These are phyloP conservation scores for Cottus gobio DNA, from an alignment of 2,113 vertebrate species.

Conservation along the genomic window DNA sequence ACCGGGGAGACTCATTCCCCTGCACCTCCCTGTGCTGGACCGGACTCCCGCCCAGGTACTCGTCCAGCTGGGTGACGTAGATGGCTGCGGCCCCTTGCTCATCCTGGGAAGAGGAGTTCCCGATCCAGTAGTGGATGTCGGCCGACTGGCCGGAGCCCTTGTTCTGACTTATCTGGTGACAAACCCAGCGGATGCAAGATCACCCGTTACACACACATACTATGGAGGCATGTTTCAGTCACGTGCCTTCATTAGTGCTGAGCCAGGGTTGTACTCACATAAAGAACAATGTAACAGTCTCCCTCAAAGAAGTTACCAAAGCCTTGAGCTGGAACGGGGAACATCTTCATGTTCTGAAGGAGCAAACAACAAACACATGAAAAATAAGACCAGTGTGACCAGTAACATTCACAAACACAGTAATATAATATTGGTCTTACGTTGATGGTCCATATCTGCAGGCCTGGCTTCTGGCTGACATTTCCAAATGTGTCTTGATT, in stretches of 20 bases:
- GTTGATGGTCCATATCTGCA: constrained; percentile 94
- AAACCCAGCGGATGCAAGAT: background rate
- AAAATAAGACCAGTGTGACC: background rate
- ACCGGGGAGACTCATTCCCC: constrained; percentile 85
- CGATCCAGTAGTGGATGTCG: constrained; percentile 92
- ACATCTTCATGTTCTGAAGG: constrained; percentile 90
- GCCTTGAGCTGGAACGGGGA: constrained; percentile 83
- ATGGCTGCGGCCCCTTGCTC: constrained; percentile 89
- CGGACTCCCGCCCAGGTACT: constrained; percentile 80
- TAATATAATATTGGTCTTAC: constrained; percentile 76
- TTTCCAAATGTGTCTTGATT: constrained; percentile 66
- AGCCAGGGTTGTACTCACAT: constrained; percentile 80
- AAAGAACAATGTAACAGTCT: constrained; percentile 89
- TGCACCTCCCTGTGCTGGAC: constrained; percentile 91
- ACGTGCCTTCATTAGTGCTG: background rate
- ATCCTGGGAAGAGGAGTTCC: constrained; percentile 86
- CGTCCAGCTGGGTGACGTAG: constrained; percentile 88
- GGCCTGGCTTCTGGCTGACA: constrained; percentile 83
- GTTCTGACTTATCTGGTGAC: constrained; percentile 75
- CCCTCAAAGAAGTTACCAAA: constrained; percentile 93
- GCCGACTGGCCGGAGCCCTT: constrained; percentile 62
- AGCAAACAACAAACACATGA: constrained; percentile 32
- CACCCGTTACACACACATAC: background rate
- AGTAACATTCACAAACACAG: background rate
- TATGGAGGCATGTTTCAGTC: background rate